phyloP scores from a whole-genome alignment of 2,113 vertebrate species.

The Amblyornis subalaris region DNA sequence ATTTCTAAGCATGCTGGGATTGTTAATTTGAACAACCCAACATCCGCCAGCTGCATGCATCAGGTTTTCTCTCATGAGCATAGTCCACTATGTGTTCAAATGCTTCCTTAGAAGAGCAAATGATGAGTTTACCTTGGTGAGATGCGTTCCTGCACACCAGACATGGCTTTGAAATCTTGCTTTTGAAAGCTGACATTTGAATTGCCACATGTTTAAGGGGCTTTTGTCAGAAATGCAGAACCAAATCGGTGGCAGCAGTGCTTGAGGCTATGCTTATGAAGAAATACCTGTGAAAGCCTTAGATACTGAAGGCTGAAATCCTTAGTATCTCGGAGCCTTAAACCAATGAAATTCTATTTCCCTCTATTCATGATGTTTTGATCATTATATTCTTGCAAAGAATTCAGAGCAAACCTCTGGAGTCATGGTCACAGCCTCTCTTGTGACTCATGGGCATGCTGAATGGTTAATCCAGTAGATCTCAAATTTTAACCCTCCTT shows the following conservation, averaged over 20 bases:
- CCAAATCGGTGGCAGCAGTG: conserved; percentile 52
- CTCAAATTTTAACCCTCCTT: conserved; percentile 70
- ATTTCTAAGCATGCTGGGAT: conserved; percentile 84
- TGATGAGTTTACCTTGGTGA: conserved; percentile 1
- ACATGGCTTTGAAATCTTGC: conserved; percentile 28
- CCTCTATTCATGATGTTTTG: conserved; percentile 83
- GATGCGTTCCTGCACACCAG: background rate
- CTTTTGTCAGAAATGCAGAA: conserved; percentile 39
- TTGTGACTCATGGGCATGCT: conserved; percentile 83
- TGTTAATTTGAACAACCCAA: conserved; percentile 84
- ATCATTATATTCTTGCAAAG: conserved; percentile 78
- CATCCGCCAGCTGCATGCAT: conserved; percentile 86
- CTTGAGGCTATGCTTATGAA: conserved; percentile 87
- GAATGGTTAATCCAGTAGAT: conserved; percentile 89
- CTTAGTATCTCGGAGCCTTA: conserved; percentile 89
- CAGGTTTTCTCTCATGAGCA: conserved; percentile 87
- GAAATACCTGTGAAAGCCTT: conserved; percentile 86
- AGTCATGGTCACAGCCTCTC: conserved; percentile 80
- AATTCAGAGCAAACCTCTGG: conserved; percentile 75
- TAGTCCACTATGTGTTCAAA: conserved; percentile 66
- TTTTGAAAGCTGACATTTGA: conserved; percentile 30
- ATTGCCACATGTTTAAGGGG: background rate
- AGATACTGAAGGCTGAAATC: conserved; percentile 84
- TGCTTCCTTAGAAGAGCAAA: conserved; percentile 51
- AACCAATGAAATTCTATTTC: conserved; percentile 77